These are phyloP conservation scores for Dunckerocampus dactyliophorus DNA, from an alignment of 2,113 vertebrate genomes.

Conservation along the genomic window DNA sequence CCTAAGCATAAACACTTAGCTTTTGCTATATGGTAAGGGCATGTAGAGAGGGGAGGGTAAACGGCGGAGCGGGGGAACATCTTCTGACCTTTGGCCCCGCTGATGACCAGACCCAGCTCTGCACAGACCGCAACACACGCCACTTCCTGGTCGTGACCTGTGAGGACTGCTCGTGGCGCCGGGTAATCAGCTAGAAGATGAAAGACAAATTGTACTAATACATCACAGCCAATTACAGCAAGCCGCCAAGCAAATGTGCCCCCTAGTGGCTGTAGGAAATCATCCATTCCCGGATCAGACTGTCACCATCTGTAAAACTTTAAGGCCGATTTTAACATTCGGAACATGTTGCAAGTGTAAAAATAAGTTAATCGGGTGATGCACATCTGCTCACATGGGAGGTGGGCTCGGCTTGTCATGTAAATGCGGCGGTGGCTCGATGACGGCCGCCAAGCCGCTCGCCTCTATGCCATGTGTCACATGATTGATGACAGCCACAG, in stretches of 20 bases:
- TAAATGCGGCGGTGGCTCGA: constrained; percentile 57
- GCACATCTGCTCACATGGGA: constrained; percentile 42
- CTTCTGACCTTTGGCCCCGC: constrained; percentile 93
- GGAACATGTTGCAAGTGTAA: no score
- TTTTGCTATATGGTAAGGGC: background rate
- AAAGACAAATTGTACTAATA: background rate
- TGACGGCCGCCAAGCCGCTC: constrained; percentile 62
- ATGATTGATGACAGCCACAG: constrained; percentile 80
- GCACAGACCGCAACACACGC: constrained; percentile 96
- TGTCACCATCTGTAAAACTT: no score
- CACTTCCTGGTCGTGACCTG: constrained; percentile 95
- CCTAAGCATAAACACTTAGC: background rate
- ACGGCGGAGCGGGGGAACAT: background rate
- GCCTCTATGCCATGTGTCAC: constrained; percentile 76
- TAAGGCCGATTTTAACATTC: no score
- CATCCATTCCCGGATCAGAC: no score
- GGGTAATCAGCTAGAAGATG: constrained; percentile 87
- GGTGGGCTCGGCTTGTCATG: constrained; percentile 56
- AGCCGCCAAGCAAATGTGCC: background rate
- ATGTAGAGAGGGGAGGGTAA: background rate
- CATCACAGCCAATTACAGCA: background rate
- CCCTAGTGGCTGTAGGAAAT: no score
- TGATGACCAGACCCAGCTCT: constrained; percentile 96
- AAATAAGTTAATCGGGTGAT: constrained; percentile 7
- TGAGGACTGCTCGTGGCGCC: constrained; percentile 91